Base-by-base conservation (phyloP, 1,140 invertebrate species). In the Drosophila baimaii region DNA sequence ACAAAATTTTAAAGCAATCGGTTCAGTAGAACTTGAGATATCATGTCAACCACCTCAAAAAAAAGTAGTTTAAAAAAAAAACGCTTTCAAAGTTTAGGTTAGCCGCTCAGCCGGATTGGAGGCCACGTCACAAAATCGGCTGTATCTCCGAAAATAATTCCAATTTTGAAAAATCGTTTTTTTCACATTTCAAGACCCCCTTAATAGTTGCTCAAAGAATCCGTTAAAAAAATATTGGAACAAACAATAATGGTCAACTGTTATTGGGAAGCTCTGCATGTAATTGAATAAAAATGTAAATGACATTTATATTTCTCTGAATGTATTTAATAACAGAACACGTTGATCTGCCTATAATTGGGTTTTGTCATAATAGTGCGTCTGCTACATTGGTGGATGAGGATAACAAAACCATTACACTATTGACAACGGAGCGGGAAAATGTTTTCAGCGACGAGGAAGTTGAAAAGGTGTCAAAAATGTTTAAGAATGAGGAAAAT, bases 401-500 rank as follows among this genome's bases (percentile, higher is more conserved):
- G 5, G 76, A 88, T 31, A 89, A 52, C 23, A 91, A 84, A 58
- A 12, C 57, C 10, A 56, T 64, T 5, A 54, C 63, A 2, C 63
- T 52, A 2, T 57, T 44, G 13, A 57, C 75, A 12, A 19, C 49
- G 27, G 81, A 91, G 13, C 64, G 84, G 76, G 83, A 93, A 64
- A 93, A 95, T 35, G 93, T 94, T 19, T 97, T 97, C 89, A 97
- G 96, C 66, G 96, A 97, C 81, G 96, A 97, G 79, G 96, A 97
- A 79, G 95, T 95, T 46, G 95, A 96, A 31, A 74, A 61, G 51
- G 77, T 93, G 21, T 77, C 93, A 15, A 93, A 92, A 86, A 92
- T 64, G 33, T 93, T 92, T 49, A 93, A 92, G 55, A 93, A 93
- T 46, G 95, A 95, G 69, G 95, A 96, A 62, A 82, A 91, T 76